Conservation (phyloP, 1,140 invertebrate species). For the Zaprionus camerounensis region DNA sequence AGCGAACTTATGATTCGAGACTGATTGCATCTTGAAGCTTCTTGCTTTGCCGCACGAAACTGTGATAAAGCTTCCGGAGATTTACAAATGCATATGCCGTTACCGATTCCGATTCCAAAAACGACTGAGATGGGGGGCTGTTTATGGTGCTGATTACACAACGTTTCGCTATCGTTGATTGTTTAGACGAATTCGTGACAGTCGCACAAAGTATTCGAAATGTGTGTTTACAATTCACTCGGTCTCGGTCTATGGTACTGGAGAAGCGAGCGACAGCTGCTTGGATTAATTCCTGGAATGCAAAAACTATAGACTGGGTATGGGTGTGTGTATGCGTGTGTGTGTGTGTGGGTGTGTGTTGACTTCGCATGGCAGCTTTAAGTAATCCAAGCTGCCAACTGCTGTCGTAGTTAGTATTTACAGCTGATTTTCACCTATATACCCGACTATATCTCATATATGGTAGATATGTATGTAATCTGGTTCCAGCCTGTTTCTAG, state of each 20-base stretch:
- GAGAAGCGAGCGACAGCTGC: slow-evolving; percentile 16
- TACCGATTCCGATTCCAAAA: background rate
- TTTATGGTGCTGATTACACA: background rate
- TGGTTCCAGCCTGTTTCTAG: background rate
- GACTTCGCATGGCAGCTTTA: too few species aligned
- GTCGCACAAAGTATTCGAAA: slow-evolving; percentile 9
- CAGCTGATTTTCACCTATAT: slow-evolving; percentile 31
- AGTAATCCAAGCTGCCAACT: slow-evolving; percentile 18
- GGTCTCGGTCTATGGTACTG: background rate
- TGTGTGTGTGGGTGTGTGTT: background rate
- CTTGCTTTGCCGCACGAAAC: too few species aligned
- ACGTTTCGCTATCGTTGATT: slow-evolving; percentile 5
- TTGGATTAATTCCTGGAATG: slow-evolving; percentile 40
- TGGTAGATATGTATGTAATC: background rate
- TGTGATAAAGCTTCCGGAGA: background rate
- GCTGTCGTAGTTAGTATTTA: background rate
- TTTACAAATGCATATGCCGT: background rate
- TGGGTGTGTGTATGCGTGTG: slow-evolving; percentile 1
- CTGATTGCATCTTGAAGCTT: too few species aligned
- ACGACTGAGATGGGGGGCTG: background rate
- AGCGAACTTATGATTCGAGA: too few species aligned
- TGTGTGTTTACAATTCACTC: slow-evolving; percentile 16
- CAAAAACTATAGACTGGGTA: slow-evolving; percentile 2
- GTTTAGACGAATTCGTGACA: slow-evolving; percentile 20
- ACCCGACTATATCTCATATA: background rate